Conservation (phyloP, 1,140 invertebrate species). For the Neoseiulus cucumeris region DNA sequence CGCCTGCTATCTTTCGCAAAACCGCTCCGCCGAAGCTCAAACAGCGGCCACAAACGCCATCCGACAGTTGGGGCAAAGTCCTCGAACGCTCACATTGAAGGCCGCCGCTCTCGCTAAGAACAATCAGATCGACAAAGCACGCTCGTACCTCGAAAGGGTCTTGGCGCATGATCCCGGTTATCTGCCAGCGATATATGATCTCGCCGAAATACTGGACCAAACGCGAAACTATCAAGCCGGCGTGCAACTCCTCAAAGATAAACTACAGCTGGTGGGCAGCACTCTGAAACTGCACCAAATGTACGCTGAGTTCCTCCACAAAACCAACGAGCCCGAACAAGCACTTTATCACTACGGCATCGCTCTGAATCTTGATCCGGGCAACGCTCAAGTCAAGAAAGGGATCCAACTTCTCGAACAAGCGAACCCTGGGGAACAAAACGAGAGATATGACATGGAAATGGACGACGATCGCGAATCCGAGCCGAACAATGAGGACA, state of each 20-base stretch:
- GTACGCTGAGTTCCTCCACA: slow-evolving; percentile 40
- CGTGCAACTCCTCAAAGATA: slow-evolving; percentile 31
- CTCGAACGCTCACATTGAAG: slow-evolving; percentile 45
- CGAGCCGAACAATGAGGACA: slow-evolving; percentile 35
- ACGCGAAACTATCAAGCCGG: slow-evolving; percentile 29
- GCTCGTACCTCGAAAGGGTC: slow-evolving; percentile 45
- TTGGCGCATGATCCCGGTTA: slow-evolving; percentile 40
- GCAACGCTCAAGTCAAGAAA: slow-evolving; percentile 42
- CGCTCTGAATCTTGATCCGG: slow-evolving; percentile 46
- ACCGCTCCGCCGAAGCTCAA: slow-evolving; percentile 43
- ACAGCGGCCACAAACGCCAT: slow-evolving; percentile 44
- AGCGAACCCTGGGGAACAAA: slow-evolving; percentile 35
- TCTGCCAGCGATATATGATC: slow-evolving; percentile 43
- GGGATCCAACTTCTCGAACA: slow-evolving; percentile 45
- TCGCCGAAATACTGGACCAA: slow-evolving; percentile 39
- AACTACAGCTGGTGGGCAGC: slow-evolving; percentile 35
- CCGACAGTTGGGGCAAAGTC: slow-evolving; percentile 44
- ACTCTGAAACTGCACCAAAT: slow-evolving; percentile 45
- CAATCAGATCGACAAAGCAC: slow-evolving; percentile 27
- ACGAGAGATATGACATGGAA: slow-evolving; percentile 34
- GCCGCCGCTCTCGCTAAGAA: slow-evolving; percentile 47
- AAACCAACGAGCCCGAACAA: slow-evolving; percentile 40
- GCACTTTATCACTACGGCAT: slow-evolving; percentile 47
- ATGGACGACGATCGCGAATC: slow-evolving; percentile 33
- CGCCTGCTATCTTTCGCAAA: slow-evolving; percentile 44